Evolutionary conservation across 2,797 vertebrate species (phyloP), one percentile per base, ranked within the genome.

Genomic region (Oreortyx pictus): DNA sequence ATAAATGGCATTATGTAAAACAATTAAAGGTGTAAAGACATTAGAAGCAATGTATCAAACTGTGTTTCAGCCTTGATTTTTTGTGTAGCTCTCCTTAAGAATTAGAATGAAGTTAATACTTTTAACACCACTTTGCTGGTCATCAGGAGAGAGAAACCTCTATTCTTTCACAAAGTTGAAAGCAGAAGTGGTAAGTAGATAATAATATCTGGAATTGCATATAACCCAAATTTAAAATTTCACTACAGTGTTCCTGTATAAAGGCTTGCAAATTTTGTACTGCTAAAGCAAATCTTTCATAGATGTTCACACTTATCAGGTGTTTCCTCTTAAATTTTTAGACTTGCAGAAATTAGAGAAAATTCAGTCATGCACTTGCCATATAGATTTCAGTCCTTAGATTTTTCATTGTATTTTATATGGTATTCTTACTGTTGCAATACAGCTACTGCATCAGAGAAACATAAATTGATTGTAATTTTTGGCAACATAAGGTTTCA

Each of bases 1-100:
- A 64, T 65, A 84, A 88, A 66, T 4, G 83, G 5, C 60, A 33
- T 82, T 79, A 81, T 57, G 44, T 46, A 66, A 75, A 89, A 61
- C 16, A 39, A 5, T 52, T 22, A 0, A 0, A 50, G 43, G 14
- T 52, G 11, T 68, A 72, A 68, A 14, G 14, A 49, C 16, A 3
- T 74, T 46, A 59, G 49, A 82, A 93, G 72, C 2, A 5, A 64
- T 41, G 39, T 41, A 41, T 41, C 7, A 62, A 47, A 71, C 8
- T 41, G 4, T 50, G 13, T 46, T 82, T 11, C 31, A 82, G 57
- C 7, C 11, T 5, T 61, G 41, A 61, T 74, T 87, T 85, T 56
- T 77, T 22, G 46, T 61, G 23, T 80, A 71, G 25, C 2, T 49
- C 33, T 80, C 82, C 72, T 61, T 82, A 86, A 17, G 24, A 82